phyloP scores from a whole-genome alignment of 2,888 invertebrate genomes.

The Mesorhabditis spiculigera region DNA sequence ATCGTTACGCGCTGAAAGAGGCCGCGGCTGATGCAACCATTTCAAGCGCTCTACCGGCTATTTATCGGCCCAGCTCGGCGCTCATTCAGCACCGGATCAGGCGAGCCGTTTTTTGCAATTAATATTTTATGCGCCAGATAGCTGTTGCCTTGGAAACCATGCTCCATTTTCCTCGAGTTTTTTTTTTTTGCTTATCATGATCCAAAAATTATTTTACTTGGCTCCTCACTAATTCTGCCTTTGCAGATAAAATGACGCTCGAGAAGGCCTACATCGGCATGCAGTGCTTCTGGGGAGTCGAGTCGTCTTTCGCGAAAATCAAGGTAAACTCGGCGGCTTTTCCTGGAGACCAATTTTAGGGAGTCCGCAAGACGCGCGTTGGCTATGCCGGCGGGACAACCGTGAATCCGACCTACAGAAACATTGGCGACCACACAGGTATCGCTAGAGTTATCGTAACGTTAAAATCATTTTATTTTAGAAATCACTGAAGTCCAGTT shows the following conservation, averaged over 20 bases:
- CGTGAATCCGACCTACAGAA: slow-evolving; percentile 77
- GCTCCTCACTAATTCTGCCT: background rate
- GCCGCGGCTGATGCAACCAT: too few species aligned
- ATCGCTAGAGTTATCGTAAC: background rate
- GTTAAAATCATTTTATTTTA: slow-evolving; percentile 58
- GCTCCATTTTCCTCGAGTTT: background rate
- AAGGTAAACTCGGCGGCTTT: background rate
- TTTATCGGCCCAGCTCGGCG: too few species aligned
- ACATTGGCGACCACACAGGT: slow-evolving; percentile 60
- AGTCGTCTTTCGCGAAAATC: slow-evolving; percentile 52
- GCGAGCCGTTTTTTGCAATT: too few species aligned
- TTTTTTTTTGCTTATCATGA: background rate
- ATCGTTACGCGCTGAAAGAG: too few species aligned
- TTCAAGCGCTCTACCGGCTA: too few species aligned
- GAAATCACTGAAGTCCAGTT: slow-evolving; percentile 88
- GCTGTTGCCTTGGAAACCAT: too few species aligned
- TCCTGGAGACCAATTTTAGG: slow-evolving; percentile 9
- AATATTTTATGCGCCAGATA: too few species aligned
- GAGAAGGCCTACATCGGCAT: slow-evolving; percentile 49
- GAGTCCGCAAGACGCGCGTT: slow-evolving; percentile 81
- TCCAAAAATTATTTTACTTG: background rate
- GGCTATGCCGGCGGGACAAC: slow-evolving; percentile 86
- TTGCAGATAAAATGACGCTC: slow-evolving; percentile 10
- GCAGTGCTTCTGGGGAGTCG: slow-evolving; percentile 56
- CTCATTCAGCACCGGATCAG: too few species aligned